phyloP scores from a whole-genome alignment of 2,797 vertebrate genomes.

The Chromobotia macracanthus region DNA sequence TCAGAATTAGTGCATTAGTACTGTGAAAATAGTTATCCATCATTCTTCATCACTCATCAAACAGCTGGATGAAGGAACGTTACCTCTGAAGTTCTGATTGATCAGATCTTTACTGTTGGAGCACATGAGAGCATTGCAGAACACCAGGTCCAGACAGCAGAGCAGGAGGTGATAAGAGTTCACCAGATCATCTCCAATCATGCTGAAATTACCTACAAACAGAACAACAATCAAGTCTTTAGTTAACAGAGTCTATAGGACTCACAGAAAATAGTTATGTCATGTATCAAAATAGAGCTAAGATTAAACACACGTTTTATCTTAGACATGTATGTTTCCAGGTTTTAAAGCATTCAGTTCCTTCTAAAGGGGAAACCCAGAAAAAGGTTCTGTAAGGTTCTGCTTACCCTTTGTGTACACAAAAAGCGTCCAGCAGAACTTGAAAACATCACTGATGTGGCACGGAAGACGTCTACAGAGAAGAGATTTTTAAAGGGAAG shows the following conservation, averaged over 20 bases:
- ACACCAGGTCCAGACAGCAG: slow-evolving; percentile 95
- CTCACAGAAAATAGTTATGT: not conserved
- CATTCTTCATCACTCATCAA: not conserved
- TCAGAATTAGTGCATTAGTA: not conserved
- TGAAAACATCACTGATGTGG: slow-evolving; percentile 90
- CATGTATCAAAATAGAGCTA: too few relatives aligned
- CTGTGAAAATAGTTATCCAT: not conserved
- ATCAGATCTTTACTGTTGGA: slow-evolving; percentile 89
- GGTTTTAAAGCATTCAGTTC: too few relatives aligned
- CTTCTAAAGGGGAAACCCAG: too few relatives aligned
- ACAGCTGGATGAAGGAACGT: not conserved
- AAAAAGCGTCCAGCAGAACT: slow-evolving; percentile 98
- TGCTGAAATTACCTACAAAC: slow-evolving; percentile 88
- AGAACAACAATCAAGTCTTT: not conserved
- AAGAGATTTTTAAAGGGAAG: not conserved
- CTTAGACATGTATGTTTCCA: too few relatives aligned
- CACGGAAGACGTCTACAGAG: slow-evolving; percentile 85
- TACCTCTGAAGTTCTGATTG: slow-evolving; percentile 91
- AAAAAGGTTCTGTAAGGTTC: not conserved
- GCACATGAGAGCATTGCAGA: slow-evolving; percentile 88
- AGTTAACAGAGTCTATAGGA: not conserved
- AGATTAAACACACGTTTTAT: too few relatives aligned
- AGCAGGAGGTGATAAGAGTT: slow-evolving; percentile 98
- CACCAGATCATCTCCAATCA: slow-evolving; percentile 98
- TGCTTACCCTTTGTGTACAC: slow-evolving; percentile 94